Conservation (phyloP, 2,113 vertebrate species). For the Manacus vitellinus region DNA sequence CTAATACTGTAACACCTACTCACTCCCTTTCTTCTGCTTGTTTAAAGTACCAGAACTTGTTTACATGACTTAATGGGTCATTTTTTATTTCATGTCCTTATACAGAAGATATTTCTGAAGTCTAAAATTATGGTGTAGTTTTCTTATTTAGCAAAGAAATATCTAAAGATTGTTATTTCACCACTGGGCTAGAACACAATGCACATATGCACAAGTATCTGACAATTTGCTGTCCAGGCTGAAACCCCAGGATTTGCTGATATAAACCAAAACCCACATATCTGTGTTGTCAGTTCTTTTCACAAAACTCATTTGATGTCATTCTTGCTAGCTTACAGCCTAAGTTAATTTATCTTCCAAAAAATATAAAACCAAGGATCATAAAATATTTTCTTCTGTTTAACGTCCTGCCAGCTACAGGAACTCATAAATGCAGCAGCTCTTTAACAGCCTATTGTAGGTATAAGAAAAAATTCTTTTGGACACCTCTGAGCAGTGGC, state of each 20-base stretch:
- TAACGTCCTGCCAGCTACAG: not conserved
- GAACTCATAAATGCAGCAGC: not conserved
- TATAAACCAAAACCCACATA: not conserved
- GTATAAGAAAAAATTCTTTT: not conserved
- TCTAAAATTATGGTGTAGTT: not conserved
- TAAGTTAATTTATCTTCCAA: not conserved
- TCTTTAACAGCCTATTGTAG: not conserved
- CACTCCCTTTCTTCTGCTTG: not conserved
- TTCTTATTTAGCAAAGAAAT: not conserved
- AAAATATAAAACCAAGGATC: not conserved
- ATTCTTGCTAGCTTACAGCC: not conserved
- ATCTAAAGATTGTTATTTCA: not conserved
- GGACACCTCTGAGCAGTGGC: constrained; percentile 88
- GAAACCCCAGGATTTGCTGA: not conserved
- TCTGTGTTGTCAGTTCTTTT: not conserved
- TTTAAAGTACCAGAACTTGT: not conserved
- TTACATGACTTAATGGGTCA: not conserved
- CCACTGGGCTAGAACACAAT: not conserved
- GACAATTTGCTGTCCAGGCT: not conserved
- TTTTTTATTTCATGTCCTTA: not conserved
- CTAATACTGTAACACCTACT: not conserved
- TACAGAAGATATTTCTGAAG: not conserved
- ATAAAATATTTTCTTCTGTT: not conserved
- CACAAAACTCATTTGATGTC: not conserved
- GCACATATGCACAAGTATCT: not conserved